Conservation (phyloP, 2,888 invertebrate species). For the Drosophila glabriapex region DNA sequence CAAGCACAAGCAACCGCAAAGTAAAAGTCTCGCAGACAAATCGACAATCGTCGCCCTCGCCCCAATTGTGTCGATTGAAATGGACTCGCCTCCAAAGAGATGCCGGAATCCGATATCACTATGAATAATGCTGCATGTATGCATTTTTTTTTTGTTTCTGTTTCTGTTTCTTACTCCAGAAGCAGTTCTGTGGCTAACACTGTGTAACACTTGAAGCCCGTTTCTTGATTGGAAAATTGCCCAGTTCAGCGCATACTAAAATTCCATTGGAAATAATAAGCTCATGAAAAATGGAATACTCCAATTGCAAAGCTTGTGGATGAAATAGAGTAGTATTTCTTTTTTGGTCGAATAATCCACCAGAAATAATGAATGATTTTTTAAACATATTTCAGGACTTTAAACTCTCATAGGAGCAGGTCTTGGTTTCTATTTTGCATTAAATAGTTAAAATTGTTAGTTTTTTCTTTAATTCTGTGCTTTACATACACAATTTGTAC, state of each 20-base stretch:
- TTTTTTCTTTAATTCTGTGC: background rate
- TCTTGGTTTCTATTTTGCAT: background rate
- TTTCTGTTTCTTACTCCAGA: background rate
- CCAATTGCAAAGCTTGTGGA: background rate
- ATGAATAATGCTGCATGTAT: slow-evolving; percentile 36
- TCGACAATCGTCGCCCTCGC: slow-evolving; percentile 13
- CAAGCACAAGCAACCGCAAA: slow-evolving; percentile 15
- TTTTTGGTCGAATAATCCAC: background rate
- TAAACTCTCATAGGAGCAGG: background rate
- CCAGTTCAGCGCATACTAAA: slow-evolving; percentile 25
- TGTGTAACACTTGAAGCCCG: slow-evolving; percentile 25
- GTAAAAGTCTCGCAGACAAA: slow-evolving; percentile 43
- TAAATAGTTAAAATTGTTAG: background rate
- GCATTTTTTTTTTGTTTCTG: background rate
- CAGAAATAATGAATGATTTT: background rate
- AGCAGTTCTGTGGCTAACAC: slow-evolving; percentile 9
- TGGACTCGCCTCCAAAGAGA: slow-evolving; percentile 37
- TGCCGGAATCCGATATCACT: slow-evolving; percentile 46
- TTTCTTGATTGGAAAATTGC: slow-evolving; percentile 35
- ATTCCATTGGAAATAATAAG: slow-evolving; percentile 28
- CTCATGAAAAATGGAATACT: background rate
- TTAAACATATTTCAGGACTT: background rate
- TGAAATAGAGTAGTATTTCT: background rate
- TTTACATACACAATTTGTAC: background rate
- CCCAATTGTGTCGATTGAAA: slow-evolving; percentile 42